phyloP scores from a whole-genome alignment of 2,113 vertebrate species.

The Manacus vitellinus region DNA sequence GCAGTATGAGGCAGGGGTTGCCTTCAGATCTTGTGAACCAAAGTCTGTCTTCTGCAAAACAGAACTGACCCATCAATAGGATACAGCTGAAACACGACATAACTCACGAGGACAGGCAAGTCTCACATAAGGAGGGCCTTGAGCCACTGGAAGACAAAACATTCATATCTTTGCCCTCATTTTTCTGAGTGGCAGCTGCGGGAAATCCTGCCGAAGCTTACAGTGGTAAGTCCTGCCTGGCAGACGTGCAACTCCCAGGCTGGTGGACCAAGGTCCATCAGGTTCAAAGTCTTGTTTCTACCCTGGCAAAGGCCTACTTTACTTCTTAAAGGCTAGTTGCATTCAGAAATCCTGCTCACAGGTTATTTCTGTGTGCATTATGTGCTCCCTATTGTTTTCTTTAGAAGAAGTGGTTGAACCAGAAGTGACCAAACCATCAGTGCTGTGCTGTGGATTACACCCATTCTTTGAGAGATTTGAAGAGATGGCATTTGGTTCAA shows the following conservation, averaged over 20 bases:
- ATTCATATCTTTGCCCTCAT: background rate
- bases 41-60: background rate
- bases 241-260: accelerated
- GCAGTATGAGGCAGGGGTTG: background rate
- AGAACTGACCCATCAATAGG: background rate
- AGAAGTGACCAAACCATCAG: background rate
- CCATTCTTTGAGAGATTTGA: background rate
- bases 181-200: background rate
- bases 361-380: background rate
- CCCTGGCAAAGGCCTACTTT: background rate
- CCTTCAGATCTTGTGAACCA: background rate
- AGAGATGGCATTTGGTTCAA: background rate
- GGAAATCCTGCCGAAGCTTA: background rate
- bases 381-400: background rate
- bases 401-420: background rate
- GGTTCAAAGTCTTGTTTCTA: background rate
- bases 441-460: accelerated
- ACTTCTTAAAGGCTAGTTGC: background rate
- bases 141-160: background rate
- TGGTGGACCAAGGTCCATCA: accelerated
- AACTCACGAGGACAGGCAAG: background rate
- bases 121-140: background rate
- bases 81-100: background rate
- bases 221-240: background rate
- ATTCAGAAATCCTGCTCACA: background rate